These are phyloP conservation scores for Micromussa lordhowensis DNA, from an alignment of 92 coral and sea anemone species.

Conservation along the genomic window DNA sequence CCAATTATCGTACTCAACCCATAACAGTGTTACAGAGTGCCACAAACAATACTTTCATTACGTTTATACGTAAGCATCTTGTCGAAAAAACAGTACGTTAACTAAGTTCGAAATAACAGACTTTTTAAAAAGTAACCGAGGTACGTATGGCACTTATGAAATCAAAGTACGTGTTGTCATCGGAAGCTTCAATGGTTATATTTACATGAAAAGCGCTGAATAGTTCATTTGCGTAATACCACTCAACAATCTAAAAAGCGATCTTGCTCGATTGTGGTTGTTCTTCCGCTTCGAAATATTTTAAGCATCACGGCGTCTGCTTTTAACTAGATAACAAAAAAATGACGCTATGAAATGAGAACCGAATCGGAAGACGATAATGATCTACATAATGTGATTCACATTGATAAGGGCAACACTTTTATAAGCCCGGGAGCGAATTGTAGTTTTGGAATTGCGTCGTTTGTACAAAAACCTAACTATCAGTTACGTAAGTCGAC, in stretches of 20 bases:
- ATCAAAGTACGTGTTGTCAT: background rate
- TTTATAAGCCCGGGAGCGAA: background rate
- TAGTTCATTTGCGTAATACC: background rate
- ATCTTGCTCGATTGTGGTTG: background rate
- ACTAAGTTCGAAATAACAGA: background rate
- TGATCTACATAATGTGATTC: background rate
- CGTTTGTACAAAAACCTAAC: background rate
- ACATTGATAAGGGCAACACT: background rate
- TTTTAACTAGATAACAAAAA: background rate
- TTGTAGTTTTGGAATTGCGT: background rate
- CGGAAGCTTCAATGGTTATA: background rate
- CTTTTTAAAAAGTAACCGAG: background rate
- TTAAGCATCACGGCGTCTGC: background rate
- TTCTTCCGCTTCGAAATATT: constrained; percentile 6
- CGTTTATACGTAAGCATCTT: no score
- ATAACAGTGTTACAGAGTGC: background rate
- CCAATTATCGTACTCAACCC: no score
- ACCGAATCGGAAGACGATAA: background rate
- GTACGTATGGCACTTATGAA: background rate
- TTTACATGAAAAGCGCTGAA: background rate
- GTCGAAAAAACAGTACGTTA: no score
- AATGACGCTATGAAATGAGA: background rate
- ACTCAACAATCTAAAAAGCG: background rate
- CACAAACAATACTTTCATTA: background rate
- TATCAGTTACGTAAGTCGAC: no score